Percentiles rank a stretch among this genome's conserved stretches.
These are phyloP conservation scores for Desmodus rotundus DNA, from an alignment of 2,113 vertebrate species.

Conservation along the genomic window DNA sequence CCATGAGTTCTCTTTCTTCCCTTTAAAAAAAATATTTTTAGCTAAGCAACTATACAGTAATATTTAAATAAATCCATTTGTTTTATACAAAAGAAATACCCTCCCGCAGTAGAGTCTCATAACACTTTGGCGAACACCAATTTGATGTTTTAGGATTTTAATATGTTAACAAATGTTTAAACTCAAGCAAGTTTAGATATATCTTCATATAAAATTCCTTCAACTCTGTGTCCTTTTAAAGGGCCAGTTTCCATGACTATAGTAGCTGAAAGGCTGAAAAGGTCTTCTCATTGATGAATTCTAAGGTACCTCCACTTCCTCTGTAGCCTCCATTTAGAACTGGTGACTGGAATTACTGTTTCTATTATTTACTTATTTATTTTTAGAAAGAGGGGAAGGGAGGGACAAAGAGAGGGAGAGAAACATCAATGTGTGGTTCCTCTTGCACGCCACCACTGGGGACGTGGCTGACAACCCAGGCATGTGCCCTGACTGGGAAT, in stretches of 20 bases:
- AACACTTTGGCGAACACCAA: constrained; percentile 60
- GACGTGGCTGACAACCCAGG: too few species aligned
- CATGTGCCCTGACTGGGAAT: too few species aligned
- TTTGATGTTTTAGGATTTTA: constrained; percentile 67
- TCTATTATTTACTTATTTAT: constrained; percentile 78
- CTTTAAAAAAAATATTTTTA: not conserved
- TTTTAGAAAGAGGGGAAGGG: too few species aligned
- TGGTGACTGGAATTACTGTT: constrained; percentile 98
- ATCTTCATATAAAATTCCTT: constrained; percentile 92
- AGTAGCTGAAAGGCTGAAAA: constrained; percentile 92
- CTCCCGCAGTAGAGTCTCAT: constrained; percentile 90
- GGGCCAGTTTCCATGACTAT: constrained; percentile 83
- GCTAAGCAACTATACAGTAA: constrained; percentile 41
- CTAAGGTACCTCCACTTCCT: constrained; percentile 88
- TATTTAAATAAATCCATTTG: constrained; percentile 73
- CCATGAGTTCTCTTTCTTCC: too few species aligned
- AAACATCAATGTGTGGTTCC: too few species aligned
- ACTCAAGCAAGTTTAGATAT: constrained; percentile 92
- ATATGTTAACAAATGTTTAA: constrained; percentile 15
- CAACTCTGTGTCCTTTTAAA: constrained; percentile 89
- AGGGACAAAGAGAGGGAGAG: too few species aligned
- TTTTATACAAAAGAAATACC: constrained; percentile 74
- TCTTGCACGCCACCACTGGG: too few species aligned
- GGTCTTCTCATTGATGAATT: constrained; percentile 90
- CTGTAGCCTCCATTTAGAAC: constrained; percentile 95